phyloP scores from a whole-genome alignment of 2,888 invertebrate genomes.

The Galeruca laticollis region DNA sequence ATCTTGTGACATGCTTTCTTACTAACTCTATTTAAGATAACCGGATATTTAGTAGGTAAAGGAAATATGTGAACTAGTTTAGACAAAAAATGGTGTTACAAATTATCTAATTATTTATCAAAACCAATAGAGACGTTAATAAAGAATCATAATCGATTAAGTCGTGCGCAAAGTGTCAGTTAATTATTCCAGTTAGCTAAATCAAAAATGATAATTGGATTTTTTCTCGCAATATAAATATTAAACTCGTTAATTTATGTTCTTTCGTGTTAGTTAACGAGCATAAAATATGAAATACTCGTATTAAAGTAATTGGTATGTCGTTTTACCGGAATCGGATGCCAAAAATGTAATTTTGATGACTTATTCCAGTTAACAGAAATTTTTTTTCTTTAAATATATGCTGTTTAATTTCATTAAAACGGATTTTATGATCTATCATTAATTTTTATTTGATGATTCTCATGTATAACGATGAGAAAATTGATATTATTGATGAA shows the following conservation, averaged over 20 bases:
- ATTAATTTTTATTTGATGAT: not conserved
- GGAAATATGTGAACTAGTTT: too few species aligned
- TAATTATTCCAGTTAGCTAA: slow-evolving; percentile 26
- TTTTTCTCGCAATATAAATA: not conserved
- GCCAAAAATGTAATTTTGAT: slow-evolving; percentile 16
- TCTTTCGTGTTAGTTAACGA: slow-evolving; percentile 14
- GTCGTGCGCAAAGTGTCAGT: slow-evolving; percentile 28
- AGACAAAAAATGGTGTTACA: too few species aligned
- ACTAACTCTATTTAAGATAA: too few species aligned
- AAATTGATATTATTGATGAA: too few species aligned
- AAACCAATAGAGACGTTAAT: not conserved
- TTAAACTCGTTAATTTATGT: slow-evolving; percentile 4
- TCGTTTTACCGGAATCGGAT: slow-evolving; percentile 13
- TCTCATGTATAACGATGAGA: too few species aligned
- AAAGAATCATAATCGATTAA: not conserved
- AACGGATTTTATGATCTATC: not conserved
- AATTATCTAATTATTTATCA: not conserved
- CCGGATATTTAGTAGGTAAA: too few species aligned
- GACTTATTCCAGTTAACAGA: not conserved
- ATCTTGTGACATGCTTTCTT: too few species aligned
- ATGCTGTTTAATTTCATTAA: not conserved
- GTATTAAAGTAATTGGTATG: slow-evolving; percentile 11
- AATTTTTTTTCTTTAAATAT: not conserved
- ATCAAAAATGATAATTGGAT: slow-evolving; percentile 18
- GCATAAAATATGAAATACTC: slow-evolving; percentile 9